Base-by-base conservation (phyloP, 2,888 invertebrate species). In the Nomada lathburiana region DNA sequence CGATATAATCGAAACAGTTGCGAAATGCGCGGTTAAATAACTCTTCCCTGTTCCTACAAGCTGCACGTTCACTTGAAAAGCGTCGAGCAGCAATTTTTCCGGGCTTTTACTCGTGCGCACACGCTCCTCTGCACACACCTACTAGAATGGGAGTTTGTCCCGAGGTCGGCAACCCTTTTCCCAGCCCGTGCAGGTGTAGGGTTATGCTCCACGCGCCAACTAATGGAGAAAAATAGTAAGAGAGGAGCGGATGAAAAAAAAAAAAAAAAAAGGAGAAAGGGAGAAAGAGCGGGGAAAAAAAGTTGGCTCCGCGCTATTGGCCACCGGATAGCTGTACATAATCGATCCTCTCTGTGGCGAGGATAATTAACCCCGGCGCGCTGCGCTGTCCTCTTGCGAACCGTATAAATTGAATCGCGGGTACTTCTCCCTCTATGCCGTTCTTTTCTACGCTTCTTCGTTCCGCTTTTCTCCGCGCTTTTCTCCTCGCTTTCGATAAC, bases 151-250 rank as follows among this genome's bases (percentile, higher is more conserved):
- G 69, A 67, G 86, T 74, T 85, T 81, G 85, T 83, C 72, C 81
- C 82, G 85, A 84, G 89, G 85, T 89, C 86, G 89, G 84, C 83
- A 89, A 89, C 85, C 89, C 88, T 88, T 88, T 88, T 77, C 36
- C 80, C 76, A 20, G 47, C 62, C 63, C 50, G 78, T 67, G 75
- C 73, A 73, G 67, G 76, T 82, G 73, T 74, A 88, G 82, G 84
- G 81, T 78, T 79, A 74, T 84, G 74, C 82, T 80, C 78, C 73
- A 69, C 73, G 81, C 79, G 83, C 60, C 83, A 81, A 79, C 85
- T 84, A 86, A 84, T 87, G 84, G 84, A 67, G 72, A 75, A 84
- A 83, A 84, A 80, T 77, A 78, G 80, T 80, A 76, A 76, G 73
- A 60, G 55, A 72, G 67, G 80, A 42, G 73, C 57, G 26, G 20